Conservation (phyloP, 2,113 vertebrate genomes). For the Balaeniceps rex region DNA sequence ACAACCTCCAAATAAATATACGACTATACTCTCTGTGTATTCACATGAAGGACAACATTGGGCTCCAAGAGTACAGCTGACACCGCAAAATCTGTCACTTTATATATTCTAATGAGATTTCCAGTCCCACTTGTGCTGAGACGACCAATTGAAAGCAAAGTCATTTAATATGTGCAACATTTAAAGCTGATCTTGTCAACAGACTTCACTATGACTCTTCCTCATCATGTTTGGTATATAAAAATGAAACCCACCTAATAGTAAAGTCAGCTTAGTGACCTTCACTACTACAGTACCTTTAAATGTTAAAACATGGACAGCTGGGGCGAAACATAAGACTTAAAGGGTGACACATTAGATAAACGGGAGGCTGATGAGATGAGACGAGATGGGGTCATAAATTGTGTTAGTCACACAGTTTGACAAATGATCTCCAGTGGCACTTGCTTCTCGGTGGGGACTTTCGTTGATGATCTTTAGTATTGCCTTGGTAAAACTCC, state of each 20-base stretch:
- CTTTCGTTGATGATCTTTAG: not conserved
- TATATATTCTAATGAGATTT: not conserved
- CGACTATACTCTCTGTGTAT: not conserved
- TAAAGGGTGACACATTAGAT: conserved; percentile 58
- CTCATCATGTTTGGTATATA: conserved; percentile 16
- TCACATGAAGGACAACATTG: not conserved
- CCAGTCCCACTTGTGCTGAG: not conserved
- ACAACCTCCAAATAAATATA: not conserved
- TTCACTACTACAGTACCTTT: conserved; percentile 49
- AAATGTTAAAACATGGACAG: conserved; percentile 68
- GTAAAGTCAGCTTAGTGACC: conserved; percentile 56
- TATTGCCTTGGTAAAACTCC: not conserved
- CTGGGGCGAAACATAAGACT: conserved; percentile 70
- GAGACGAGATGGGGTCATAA: conserved; percentile 46
- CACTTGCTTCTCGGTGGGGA: not conserved
- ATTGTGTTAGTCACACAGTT: conserved; percentile 39
- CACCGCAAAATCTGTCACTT: not conserved
- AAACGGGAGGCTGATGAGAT: conserved; percentile 48
- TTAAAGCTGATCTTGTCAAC: conserved; percentile 11
- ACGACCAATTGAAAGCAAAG: not conserved
- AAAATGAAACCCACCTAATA: conserved; percentile 39
- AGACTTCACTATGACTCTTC: conserved; percentile 9
- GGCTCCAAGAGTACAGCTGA: not conserved
- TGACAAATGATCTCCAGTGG: conserved; percentile 20
- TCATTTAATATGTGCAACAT: not conserved